Percentiles rank a stretch among this genome's conserved stretches.
phyloP scores from a whole-genome alignment of 2,113 vertebrate species.

The Thymallus thymallus region DNA sequence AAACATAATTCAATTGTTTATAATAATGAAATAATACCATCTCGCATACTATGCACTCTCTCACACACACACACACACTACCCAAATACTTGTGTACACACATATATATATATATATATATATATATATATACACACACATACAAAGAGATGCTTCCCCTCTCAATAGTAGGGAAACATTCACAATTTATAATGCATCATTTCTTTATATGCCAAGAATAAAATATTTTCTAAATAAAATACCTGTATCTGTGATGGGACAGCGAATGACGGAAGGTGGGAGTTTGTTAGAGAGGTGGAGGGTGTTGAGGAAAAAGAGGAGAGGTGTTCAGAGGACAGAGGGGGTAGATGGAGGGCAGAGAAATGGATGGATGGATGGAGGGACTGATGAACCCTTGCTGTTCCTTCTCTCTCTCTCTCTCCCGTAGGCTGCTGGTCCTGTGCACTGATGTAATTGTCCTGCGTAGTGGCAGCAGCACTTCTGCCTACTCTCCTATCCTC shows the following conservation, averaged over 20 bases:
- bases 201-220: constrained; percentile 82
- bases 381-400: constrained; percentile 34
- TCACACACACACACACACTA: constrained; percentile 41
- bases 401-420: constrained; percentile 13
- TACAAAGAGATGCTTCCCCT: constrained; percentile 68
- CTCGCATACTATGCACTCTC: background rate
- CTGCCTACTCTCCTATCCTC: constrained; percentile 36
- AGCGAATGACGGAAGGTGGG: background rate
- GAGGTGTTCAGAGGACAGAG: constrained; percentile 22
- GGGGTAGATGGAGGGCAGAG: constrained; percentile 28
- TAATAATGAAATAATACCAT: constrained; percentile 8
- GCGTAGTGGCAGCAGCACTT: constrained; percentile 26
- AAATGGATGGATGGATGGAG: constrained; percentile 17
- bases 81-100: constrained; percentile 75
- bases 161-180: constrained; percentile 43
- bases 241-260: constrained; percentile 62
- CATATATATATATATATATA: too few species aligned
- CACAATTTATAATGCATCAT: constrained; percentile 75
- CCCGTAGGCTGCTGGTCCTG: constrained; percentile 37
- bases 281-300: constrained; percentile 56
- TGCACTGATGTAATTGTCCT: constrained; percentile 34
- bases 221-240: constrained; percentile 82
- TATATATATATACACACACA: too few species aligned
- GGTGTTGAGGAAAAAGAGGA: constrained; percentile 57
- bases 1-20: constrained; percentile 40